A percentile compares a stretch with the other conserved stretches of the same genome.
phyloP scores from a whole-genome alignment of 92 coral and sea anemone species.

The Epizoanthus stellaris region DNA sequence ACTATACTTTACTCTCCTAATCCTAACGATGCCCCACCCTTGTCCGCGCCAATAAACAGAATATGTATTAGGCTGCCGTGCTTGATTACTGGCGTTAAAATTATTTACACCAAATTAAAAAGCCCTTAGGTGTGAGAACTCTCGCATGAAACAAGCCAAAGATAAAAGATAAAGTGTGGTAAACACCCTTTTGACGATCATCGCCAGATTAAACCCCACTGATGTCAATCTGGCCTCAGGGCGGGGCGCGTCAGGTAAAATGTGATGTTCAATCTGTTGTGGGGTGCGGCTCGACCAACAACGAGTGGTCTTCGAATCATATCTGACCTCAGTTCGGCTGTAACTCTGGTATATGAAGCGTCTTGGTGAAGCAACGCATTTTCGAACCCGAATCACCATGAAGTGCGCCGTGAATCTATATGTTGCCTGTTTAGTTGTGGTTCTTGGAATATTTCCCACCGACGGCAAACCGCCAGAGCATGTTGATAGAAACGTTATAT shows the following conservation, averaged over 20 bases:
- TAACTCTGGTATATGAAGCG: not conserved
- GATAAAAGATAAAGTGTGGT: not conserved
- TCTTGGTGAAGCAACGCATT: not conserved
- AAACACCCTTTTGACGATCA: slow-evolving; percentile 4
- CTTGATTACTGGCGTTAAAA: no score
- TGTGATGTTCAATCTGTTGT: not conserved
- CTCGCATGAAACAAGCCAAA: not conserved
- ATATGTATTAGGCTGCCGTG: no score
- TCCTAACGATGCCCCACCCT: no score
- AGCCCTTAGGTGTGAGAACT: not conserved
- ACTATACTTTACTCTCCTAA: slow-evolving; percentile 20
- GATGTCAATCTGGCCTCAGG: slow-evolving; percentile 31
- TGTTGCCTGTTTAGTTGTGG: not conserved
- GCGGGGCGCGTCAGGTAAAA: slow-evolving; percentile 18
- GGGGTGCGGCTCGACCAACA: slow-evolving; percentile 9
- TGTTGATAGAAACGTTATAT: slow-evolving; percentile 2
- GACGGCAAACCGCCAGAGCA: slow-evolving; percentile 42
- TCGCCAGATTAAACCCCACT: not conserved
- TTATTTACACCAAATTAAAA: slow-evolving; percentile 3
- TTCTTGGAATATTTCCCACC: not conserved
- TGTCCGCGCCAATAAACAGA: no score
- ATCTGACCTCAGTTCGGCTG: slow-evolving; percentile 15
- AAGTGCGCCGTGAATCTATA: not conserved
- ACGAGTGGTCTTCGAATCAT: slow-evolving; percentile 18
- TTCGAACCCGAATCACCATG: not conserved